phyloP scores from a whole-genome alignment of 2,113 vertebrate species.

The Hoplias malabaricus region DNA sequence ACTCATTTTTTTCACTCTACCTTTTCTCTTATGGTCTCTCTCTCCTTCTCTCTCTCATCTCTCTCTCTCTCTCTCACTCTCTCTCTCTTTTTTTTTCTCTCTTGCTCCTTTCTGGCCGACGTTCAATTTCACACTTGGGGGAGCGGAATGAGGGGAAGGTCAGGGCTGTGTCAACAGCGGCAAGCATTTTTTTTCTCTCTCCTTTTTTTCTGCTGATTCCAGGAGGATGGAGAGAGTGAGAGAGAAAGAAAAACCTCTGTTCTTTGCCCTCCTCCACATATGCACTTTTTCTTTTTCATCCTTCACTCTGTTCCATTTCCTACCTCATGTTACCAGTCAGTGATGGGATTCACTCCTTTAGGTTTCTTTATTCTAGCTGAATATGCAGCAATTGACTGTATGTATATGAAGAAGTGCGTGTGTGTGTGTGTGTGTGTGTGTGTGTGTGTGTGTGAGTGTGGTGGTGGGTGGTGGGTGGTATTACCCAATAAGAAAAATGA shows the following conservation, averaged over 20 bases:
- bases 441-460: neutral
- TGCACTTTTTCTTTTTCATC: slow-evolving; percentile 9
- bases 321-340: neutral
- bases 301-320: no score
- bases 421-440: slow-evolving; percentile 3
- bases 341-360: slow-evolving; percentile 7
- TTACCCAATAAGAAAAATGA: no score
- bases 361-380: neutral
- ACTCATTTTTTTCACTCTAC: slow-evolving; percentile 32
- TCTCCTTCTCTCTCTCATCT: slow-evolving; percentile 8
- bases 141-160: slow-evolving; percentile 57
- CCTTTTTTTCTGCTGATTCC: slow-evolving; percentile 50
- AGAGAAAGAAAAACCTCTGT: slow-evolving; percentile 21
- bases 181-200: slow-evolving; percentile 40
- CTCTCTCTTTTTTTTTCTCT: slow-evolving; percentile 28
- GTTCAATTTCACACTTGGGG: slow-evolving; percentile 63
- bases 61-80: slow-evolving; percentile 25
- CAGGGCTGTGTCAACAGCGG: slow-evolving; percentile 58
- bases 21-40: slow-evolving; percentile 18
- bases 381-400: no score
- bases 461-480: no score
- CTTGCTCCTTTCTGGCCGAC: slow-evolving; percentile 52
- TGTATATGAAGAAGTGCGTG: neutral
- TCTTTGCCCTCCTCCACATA: slow-evolving; percentile 31
- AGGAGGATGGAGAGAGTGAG: slow-evolving; percentile 39